A percentile compares a stretch with the other conserved stretches of the same genome.
phyloP scores from a whole-genome alignment of 1,140 invertebrate genomes.

The Pseudomyrmex pallidus region DNA sequence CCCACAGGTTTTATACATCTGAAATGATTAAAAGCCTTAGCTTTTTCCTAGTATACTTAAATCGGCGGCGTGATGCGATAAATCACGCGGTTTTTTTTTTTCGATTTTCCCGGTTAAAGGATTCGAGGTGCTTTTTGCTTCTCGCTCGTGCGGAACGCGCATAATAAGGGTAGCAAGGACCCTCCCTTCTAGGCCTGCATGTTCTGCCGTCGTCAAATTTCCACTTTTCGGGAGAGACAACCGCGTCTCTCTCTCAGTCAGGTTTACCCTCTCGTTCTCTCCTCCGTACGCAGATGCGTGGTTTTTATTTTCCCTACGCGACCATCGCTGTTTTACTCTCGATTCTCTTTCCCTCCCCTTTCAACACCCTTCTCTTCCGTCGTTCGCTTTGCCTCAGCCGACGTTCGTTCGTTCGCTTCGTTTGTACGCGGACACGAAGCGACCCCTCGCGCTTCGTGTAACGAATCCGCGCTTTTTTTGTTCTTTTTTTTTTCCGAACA shows the following conservation, averaged over 20 bases:
- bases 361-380: neutral
- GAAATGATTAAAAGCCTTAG: conserved; percentile 14
- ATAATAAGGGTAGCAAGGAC: conserved; percentile 58
- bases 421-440: conserved; percentile 54
- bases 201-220: conserved; percentile 66
- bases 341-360: conserved; percentile 41
- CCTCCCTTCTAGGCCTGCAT: conserved; percentile 5
- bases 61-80: conserved; percentile 71
- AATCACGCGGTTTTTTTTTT: conserved; percentile 61
- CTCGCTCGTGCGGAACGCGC: conserved; percentile 54
- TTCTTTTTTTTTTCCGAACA: conserved; percentile 61
- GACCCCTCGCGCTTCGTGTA: conserved; percentile 69
- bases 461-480: conserved; percentile 79
- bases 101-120: conserved; percentile 53
- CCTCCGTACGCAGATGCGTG: conserved; percentile 70
- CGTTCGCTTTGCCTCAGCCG: neutral
- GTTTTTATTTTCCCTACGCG: conserved; percentile 62
- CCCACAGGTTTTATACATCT: too few relatives aligned
- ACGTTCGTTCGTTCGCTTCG: conserved; percentile 35
- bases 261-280: conserved; percentile 44
- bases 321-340: conserved; percentile 57
- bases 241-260: conserved; percentile 18
- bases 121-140: conserved; percentile 57
- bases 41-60: conserved; percentile 8
- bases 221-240: conserved; percentile 69